A percentile compares a stretch with the other conserved stretches of the same genome.
phyloP scores from a whole-genome alignment of 2,888 invertebrate genomes.

The Noctua fimbriata region DNA sequence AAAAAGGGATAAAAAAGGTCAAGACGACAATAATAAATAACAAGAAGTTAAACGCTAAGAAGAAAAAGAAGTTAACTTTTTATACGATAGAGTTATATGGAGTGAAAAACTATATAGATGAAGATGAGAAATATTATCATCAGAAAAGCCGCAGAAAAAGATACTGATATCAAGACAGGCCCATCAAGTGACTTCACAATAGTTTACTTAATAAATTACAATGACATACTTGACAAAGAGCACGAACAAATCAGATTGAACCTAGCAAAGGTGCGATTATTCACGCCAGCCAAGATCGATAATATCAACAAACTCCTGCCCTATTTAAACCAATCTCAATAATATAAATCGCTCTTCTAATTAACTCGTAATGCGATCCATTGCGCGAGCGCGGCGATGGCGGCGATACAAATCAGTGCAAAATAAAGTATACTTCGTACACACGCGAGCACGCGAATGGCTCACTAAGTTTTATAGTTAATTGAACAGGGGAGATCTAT shows the following conservation, averaged over 20 bases:
- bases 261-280: constrained; percentile 13
- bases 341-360: constrained; percentile 63
- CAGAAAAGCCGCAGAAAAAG: neutral
- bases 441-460: constrained; percentile 65
- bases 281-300: constrained; percentile 40
- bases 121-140: neutral
- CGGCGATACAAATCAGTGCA: constrained; percentile 60
- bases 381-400: constrained; percentile 51
- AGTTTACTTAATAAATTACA: neutral
- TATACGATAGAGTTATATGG: neutral
- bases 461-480: constrained; percentile 38
- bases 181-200: neutral
- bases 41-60: neutral
- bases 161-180: neutral
- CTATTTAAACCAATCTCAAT: constrained; percentile 54
- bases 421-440: constrained; percentile 55
- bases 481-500: constrained; percentile 29
- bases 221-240: neutral
- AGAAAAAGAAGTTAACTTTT: neutral
- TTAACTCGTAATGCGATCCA: constrained; percentile 66
- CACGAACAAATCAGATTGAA: constrained; percentile 26
- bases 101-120: neutral
- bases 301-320: constrained; percentile 35
- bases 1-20: neutral
- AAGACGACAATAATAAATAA: neutral